Base-by-base conservation (phyloP, 30 jellyfish, hydroid and myxozoan genomes). In the Aurelia aurita region DNA sequence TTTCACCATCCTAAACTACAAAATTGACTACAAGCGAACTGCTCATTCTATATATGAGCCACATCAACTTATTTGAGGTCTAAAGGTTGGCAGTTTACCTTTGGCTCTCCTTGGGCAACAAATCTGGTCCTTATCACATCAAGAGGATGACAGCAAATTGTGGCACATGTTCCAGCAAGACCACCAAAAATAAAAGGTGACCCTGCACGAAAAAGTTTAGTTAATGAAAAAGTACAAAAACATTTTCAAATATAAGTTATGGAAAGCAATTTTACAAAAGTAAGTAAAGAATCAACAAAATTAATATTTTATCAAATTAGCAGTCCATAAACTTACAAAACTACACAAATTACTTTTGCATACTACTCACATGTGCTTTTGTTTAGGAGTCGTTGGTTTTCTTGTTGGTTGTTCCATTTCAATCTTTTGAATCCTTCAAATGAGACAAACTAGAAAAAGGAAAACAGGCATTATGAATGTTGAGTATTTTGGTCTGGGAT, bases 101-200 rank as follows among this genome's bases (percentile, higher is more conserved):
- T 85, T 31, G 89, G 76, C 58, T 80, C 85, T 5, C 91, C 91
- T 84, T 92, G 98, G 28, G 97, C 96, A 68, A 93, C 96, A 57
- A 88, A 62, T 70, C 98, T 74, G 11, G 98, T 93, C 47, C 98
- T 64, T 21, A 93, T 34, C 16, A 88, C 96, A 77, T 93, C 98
- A 28, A 93, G 53, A 20, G 98, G 98, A 10, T 93, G 97, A 46
- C 95, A 81, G 67, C 74, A 78, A 16, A 88, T 32, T 12, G 97
- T 65, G 22, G 97, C 89, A 4, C 74, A 58, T 12, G 72, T 74
- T 12, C 98, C 98, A 67, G 98, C 96, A 66, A 64, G n/a, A 15
- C 98, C 98, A 14, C 98, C 98, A 74, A 70, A 81, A 6, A 93
- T 18, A 71, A 93, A 93, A 35, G 82, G 97, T n/a, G 31, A 32